Percentiles rank a stretch among this genome's conserved stretches.
Evolutionary conservation across 2,113 vertebrate species (phyloP).

Genomic region (Ciconia maguari): DNA sequence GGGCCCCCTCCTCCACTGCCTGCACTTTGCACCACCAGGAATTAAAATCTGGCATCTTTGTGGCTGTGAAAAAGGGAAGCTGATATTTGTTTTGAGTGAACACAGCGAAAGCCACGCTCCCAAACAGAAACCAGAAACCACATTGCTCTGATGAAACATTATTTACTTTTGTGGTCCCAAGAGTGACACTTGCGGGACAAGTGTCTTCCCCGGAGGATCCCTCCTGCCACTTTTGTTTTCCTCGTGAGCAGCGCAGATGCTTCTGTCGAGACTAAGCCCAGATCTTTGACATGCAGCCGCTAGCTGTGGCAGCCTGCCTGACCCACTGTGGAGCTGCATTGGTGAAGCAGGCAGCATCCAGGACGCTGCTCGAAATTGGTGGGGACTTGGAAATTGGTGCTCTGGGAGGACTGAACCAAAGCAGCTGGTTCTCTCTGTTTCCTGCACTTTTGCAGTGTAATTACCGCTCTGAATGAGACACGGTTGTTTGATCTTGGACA

Average conservation of each 20-base stretch:
- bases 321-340: background rate
- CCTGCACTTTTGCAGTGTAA: background rate
- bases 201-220: background rate
- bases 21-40: background rate
- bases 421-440: background rate
- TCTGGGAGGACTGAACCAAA: fast-evolving
- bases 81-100: conserved; percentile 19
- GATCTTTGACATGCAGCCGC: background rate
- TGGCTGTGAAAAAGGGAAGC: background rate
- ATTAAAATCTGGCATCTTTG: background rate
- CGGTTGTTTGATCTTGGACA: background rate
- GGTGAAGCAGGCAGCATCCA: background rate
- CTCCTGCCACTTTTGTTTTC: background rate
- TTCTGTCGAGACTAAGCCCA: background rate
- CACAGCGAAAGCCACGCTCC: background rate
- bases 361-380: background rate
- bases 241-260: background rate
- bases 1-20: background rate
- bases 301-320: background rate
- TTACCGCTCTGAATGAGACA: background rate
- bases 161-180: background rate
- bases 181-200: background rate
- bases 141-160: background rate
- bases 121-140: conserved; percentile 9
- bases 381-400: background rate